phyloP scores from a whole-genome alignment of 2,888 invertebrate species.

The Spicauda simplicius region DNA sequence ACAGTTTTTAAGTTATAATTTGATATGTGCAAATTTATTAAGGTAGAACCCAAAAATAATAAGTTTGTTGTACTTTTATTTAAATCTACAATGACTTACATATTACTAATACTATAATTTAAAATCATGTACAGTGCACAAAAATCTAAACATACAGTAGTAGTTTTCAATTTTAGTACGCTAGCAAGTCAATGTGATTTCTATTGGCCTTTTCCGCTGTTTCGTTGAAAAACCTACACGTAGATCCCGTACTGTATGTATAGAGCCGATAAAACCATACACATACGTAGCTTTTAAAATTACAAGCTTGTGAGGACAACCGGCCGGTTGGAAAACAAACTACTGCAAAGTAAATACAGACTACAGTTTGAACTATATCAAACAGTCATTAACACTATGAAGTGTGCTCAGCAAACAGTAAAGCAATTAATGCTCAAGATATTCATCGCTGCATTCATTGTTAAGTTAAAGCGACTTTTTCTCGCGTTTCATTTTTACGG shows the following conservation, averaged over 20 bases:
- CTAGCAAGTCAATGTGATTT: not conserved
- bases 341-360: slow-evolving; percentile 35
- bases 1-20: too few species aligned
- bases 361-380: slow-evolving; percentile 48
- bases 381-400: slow-evolving; percentile 51
- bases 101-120: not conserved
- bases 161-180: not conserved
- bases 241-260: not conserved
- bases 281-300: slow-evolving; percentile 10
- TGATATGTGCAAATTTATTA: too few species aligned
- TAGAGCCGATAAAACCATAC: not conserved
- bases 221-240: not conserved
- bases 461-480: slow-evolving; percentile 31
- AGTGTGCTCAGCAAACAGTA: slow-evolving; percentile 49
- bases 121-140: too few species aligned
- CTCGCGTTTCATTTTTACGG: slow-evolving; percentile 25
- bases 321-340: slow-evolving; percentile 20
- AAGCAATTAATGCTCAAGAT: slow-evolving; percentile 48
- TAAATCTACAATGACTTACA: too few species aligned
- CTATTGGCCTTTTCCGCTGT: not conserved
- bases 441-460: slow-evolving; percentile 37
- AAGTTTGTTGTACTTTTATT: too few species aligned
- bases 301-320: not conserved
- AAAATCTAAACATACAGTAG: not conserved
- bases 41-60: too few species aligned